phyloP scores from a whole-genome alignment of 2,113 vertebrate genomes.

The Bostrychus sinensis region DNA sequence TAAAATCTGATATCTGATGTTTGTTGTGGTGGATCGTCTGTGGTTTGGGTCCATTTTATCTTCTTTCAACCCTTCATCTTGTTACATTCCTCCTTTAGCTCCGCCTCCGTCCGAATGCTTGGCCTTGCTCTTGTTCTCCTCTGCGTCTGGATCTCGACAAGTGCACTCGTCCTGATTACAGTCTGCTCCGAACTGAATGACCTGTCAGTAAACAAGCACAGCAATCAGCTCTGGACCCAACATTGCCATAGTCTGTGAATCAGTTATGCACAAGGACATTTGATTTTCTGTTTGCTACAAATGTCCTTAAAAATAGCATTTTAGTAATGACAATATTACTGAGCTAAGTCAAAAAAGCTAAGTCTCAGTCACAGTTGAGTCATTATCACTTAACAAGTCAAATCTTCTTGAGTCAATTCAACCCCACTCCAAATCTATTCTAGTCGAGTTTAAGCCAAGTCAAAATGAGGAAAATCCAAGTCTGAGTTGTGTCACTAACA shows the following conservation, averaged over 20 bases:
- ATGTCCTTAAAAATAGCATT: no score
- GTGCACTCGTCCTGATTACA: slow-evolving; percentile 94
- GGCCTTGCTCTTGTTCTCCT: slow-evolving; percentile 86
- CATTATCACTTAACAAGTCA: no score
- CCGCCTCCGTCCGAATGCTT: slow-evolving; percentile 36
- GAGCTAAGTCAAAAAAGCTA: no score
- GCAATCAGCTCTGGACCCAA: slow-evolving; percentile 1
- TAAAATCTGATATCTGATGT: slow-evolving; percentile 21
- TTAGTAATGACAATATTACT: no score
- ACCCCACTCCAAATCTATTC: no score
- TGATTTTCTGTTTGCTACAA: slow-evolving; percentile 6
- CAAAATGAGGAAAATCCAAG: no score
- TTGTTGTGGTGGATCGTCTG: slow-evolving; percentile 48
- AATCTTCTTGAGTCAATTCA: no score
- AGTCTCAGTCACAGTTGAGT: no score
- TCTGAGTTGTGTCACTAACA: no score
- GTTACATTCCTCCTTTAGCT: slow-evolving; percentile 48
- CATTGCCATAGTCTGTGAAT: slow-evolving; percentile 9
- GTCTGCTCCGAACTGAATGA: slow-evolving; percentile 93
- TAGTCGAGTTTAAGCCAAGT: no score
- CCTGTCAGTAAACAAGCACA: slow-evolving; percentile 77
- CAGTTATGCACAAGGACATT: slow-evolving; percentile 2
- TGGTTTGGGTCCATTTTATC: slow-evolving; percentile 49
- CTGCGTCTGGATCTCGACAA: slow-evolving; percentile 91
- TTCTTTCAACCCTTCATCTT: slow-evolving; percentile 38